Evolutionary conservation across 2,113 vertebrate species (phyloP), one percentile per base, ranked within the genome.

Genomic region (Chaetorhynchus papuensis): DNA sequence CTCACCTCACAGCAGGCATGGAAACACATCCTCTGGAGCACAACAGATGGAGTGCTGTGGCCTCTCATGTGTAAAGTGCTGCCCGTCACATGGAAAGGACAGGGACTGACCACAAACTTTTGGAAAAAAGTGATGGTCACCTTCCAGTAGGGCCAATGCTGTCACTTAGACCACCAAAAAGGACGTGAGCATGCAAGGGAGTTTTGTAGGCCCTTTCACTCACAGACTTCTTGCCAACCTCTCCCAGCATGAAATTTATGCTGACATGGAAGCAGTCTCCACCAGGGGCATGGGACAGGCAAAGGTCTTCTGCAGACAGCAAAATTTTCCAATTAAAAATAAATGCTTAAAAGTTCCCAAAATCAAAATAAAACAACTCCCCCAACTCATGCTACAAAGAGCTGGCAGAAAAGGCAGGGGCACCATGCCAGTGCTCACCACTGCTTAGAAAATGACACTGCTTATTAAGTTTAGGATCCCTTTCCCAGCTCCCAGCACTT

Each of bases 331-430:
- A 49, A 42, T 60, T 71, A 61, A 63, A 92, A 92, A 56, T 39
- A 63, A 87, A 50, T 44, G 65, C 44, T 15, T 6, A 27, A 22
- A 86, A 89, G 50, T 50, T 87, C 11, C n/a, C 65, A 64, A 95
- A 85, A 79, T 66, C 47, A 92, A 96, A 96, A 92, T 54, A 59
- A 92, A 90, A 53, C 61, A 64, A 63, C 22, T 83, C 54, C 61
- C 78, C 57, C 59, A 93, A 27, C 50, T 70, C 49, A 80, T 0
- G 6, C 91, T 92, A 86, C 83, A 66, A 88, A 94, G 42, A 45
- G 39, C 87, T 92, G 94, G 88, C 90, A 94, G 63, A 68, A 89
- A 82, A 96, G 44, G 37, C 59, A 56, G 70, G 13, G n/a, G 56
- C 71, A 74, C n/a, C 37, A 47, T 1, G 57, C 76, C 94, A 97